Evolutionary conservation across 2,113 vertebrate genomes (phyloP).

Genomic region (Eira barbara): DNA sequence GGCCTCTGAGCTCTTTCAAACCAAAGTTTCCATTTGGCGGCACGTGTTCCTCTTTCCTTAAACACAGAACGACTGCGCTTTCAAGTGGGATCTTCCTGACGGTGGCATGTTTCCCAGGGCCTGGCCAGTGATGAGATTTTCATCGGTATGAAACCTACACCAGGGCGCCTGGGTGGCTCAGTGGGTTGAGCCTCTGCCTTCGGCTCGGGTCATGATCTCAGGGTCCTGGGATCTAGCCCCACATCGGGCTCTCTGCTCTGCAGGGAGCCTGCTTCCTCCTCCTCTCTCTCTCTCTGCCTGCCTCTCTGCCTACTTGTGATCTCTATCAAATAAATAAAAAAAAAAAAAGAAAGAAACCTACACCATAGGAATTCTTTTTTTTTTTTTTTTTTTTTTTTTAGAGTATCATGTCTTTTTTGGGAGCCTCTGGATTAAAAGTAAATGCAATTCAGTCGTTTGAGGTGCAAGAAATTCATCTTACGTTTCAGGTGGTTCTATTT

Average conservation of each 20-base stretch:
- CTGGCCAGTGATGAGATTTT: not conserved
- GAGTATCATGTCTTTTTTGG: not conserved
- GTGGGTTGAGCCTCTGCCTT: too few species aligned
- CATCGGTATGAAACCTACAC: not conserved
- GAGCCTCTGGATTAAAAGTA: not conserved
- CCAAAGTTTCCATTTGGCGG: not conserved
- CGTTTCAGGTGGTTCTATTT: not conserved
- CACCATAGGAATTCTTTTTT: not conserved
- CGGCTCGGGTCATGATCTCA: too few species aligned
- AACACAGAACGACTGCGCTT: not conserved
- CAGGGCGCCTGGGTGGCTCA: too few species aligned
- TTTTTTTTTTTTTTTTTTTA: not conserved
- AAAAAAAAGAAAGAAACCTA: too few species aligned
- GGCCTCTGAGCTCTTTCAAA: not conserved
- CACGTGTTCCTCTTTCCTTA: not conserved
- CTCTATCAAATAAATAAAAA: too few species aligned
- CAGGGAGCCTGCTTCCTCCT: too few species aligned
- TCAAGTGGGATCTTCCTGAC: not conserved
- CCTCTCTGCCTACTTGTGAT: too few species aligned
- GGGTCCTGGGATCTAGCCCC: too few species aligned
- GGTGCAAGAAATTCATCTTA: not conserved
- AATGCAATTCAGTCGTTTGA: not conserved
- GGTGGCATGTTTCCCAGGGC: not conserved
- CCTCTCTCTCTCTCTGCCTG: too few species aligned
- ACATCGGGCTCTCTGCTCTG: too few species aligned